Conservation (phyloP, 2,888 invertebrate genomes). For the Ariolimax columbianus region DNA sequence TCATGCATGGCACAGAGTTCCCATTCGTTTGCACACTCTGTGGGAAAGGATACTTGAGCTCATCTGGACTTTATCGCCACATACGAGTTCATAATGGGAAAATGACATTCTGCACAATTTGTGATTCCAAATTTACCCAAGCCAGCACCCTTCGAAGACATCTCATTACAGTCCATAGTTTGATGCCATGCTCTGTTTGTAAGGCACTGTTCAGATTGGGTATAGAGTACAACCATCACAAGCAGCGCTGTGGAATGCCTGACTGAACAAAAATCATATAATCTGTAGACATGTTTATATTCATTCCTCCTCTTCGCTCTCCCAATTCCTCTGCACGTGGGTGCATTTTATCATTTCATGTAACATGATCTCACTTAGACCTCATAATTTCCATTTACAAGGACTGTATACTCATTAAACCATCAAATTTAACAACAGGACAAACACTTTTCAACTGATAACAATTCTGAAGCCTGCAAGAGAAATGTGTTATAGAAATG, state of each 20-base stretch:
- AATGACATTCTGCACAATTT: conserved; percentile 18
- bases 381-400: no score
- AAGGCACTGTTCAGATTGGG: conserved; percentile 23
- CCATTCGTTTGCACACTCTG: conserved; percentile 51
- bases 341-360: no score
- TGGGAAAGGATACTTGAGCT: conserved; percentile 47
- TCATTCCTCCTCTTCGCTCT: no score
- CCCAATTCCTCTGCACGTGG: no score
- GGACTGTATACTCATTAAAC: no score
- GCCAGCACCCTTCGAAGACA: conserved; percentile 22
- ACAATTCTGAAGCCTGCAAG: no score
- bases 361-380: no score
- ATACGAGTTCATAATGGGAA: conserved; percentile 25
- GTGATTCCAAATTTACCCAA: conserved; percentile 23
- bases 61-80: conserved; percentile 25
- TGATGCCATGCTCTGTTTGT: conserved; percentile 25
- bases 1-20: conserved; percentile 6
- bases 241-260: neutral
- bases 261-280: no score
- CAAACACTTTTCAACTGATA: no score
- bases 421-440: no score
- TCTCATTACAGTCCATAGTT: conserved; percentile 35
- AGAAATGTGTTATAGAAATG: no score
- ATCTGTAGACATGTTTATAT: no score
- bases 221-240: conserved; percentile 30